phyloP scores from a whole-genome alignment of 2,797 vertebrate genomes.

The Strix occidentalis region DNA sequence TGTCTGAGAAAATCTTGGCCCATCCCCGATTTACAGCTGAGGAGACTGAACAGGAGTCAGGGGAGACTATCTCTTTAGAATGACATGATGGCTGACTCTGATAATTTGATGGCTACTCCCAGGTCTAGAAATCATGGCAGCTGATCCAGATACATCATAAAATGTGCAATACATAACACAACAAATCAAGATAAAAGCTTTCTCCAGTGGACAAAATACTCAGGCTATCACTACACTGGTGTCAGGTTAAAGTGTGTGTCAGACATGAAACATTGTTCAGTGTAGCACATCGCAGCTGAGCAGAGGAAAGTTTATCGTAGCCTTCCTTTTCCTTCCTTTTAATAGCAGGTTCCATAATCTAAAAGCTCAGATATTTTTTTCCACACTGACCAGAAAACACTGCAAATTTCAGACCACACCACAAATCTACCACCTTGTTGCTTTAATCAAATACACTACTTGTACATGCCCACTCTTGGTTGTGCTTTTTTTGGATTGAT shows the following conservation, averaged over 20 bases:
- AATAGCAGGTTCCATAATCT: not conserved
- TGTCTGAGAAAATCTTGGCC: not conserved
- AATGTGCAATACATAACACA: slow-evolving; percentile 44
- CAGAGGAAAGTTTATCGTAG: not conserved
- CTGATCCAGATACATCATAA: slow-evolving; percentile 47
- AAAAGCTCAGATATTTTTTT: not conserved
- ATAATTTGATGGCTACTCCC: slow-evolving; percentile 57
- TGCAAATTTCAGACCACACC: not conserved
- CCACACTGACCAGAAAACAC: not conserved
- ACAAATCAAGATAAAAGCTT: slow-evolving; percentile 62
- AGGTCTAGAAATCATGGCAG: slow-evolving; percentile 25
- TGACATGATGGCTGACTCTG: slow-evolving; percentile 34
- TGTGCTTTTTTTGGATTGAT: not conserved
- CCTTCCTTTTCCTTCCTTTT: not conserved
- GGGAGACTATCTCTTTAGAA: slow-evolving; percentile 22
- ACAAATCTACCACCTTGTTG: not conserved
- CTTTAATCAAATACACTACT: not conserved
- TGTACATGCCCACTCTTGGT: accelerated
- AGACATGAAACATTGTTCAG: slow-evolving; percentile 31
- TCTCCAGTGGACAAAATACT: slow-evolving; percentile 41
- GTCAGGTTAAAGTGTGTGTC: slow-evolving; percentile 52
- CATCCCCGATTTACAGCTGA: not conserved
- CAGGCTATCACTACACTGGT: not conserved
- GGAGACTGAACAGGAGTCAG: slow-evolving; percentile 3
- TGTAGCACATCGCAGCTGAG: not conserved